phyloP scores from a whole-genome alignment of 2,797 vertebrate species.

The Girardinus metallicus region DNA sequence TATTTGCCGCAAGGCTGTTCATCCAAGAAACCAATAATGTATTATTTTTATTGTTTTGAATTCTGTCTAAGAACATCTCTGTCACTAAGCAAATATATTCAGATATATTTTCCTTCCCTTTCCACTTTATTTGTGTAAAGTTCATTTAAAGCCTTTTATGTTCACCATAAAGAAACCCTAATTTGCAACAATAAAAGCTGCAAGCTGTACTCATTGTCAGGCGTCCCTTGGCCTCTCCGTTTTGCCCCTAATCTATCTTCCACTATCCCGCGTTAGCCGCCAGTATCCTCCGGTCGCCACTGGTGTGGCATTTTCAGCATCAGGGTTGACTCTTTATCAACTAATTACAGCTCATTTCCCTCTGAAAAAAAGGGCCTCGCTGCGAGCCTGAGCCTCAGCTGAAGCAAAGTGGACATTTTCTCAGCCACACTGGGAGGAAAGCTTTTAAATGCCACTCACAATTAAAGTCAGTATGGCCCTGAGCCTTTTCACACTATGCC shows the following conservation, averaged over 20 bases:
- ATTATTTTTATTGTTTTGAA: not conserved
- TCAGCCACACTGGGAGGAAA: slow-evolving; percentile 51
- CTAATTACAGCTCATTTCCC: slow-evolving; percentile 74
- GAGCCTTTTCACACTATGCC: slow-evolving; percentile 42
- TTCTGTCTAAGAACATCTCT: not conserved
- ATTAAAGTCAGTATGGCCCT: slow-evolving; percentile 70
- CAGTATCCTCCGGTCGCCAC: slow-evolving; percentile 25
- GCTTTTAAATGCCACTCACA: slow-evolving; percentile 68
- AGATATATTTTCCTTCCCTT: not conserved
- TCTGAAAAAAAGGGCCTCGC: slow-evolving; percentile 47
- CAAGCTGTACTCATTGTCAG: slow-evolving; percentile 8
- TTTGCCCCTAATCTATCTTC: slow-evolving; percentile 6
- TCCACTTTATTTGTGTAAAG: slow-evolving; percentile 8
- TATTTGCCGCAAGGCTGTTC: not conserved
- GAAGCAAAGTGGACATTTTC: slow-evolving; percentile 57
- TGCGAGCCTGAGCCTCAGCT: slow-evolving; percentile 44
- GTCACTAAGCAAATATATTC: not conserved
- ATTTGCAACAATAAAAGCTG: slow-evolving; percentile 8
- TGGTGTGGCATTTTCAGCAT: slow-evolving; percentile 44
- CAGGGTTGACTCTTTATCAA: slow-evolving; percentile 61
- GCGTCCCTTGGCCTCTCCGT: slow-evolving; percentile 2
- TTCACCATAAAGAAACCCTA: not conserved
- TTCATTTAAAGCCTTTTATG: slow-evolving; percentile 5
- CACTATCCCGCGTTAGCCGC: slow-evolving; percentile 5
- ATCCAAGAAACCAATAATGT: not conserved